Conservation (phyloP, 1,140 invertebrate species). For the Drosophila suzukii region DNA sequence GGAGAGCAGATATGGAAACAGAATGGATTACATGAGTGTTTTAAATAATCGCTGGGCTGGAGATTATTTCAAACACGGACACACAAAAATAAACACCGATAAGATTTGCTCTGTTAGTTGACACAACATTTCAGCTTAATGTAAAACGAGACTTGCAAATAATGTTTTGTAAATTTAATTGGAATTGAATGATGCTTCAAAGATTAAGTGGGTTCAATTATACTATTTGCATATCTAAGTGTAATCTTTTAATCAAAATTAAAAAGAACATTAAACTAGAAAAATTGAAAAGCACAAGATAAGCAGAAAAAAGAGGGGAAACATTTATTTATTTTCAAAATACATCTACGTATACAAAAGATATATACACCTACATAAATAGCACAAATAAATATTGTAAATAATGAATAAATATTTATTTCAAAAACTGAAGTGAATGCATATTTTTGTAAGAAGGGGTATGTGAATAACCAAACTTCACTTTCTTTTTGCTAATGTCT, state of each 20-base stretch:
- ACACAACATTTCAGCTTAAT: constrained; percentile 44
- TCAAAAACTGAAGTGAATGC: constrained; percentile 19
- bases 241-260: constrained; percentile 71
- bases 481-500: too few species aligned
- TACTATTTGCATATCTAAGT: constrained; percentile 74
- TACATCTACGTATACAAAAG: constrained; percentile 44
- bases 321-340: constrained; percentile 60
- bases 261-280: constrained; percentile 30
- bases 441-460: not conserved
- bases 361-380: constrained; percentile 46
- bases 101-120: constrained; percentile 29
- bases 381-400: constrained; percentile 73
- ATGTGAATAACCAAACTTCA: not conserved
- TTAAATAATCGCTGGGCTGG: constrained; percentile 77
- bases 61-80: constrained; percentile 69
- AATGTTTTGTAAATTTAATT: constrained; percentile 46
- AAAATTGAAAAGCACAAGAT: constrained; percentile 14
- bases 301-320: constrained; percentile 11
- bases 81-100: constrained; percentile 25
- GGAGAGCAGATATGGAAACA: constrained; percentile 16
- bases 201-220: constrained; percentile 36
- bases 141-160: constrained; percentile 43
- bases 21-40: constrained; percentile 46
- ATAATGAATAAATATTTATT: constrained; percentile 60
- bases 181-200: constrained; percentile 32